Evolutionary conservation across 1,140 invertebrate genomes (phyloP), one percentile per base, ranked within the genome.

Genomic region (Lordiphosa collinella): DNA sequence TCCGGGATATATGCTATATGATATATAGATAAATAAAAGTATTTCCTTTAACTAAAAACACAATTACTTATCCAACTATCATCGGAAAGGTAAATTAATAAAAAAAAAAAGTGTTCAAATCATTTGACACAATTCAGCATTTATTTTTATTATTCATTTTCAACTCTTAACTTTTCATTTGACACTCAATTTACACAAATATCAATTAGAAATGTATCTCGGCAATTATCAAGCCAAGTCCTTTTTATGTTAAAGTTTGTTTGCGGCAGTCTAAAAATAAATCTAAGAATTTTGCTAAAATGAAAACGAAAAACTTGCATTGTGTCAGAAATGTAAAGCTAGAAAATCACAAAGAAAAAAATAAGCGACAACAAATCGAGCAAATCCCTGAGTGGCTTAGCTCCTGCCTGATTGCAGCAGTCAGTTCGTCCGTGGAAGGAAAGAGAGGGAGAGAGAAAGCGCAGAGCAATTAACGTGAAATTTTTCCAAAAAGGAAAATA

Each of bases 341-440:
- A 29, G 32, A 43, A 22, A 43, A 31, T 40, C 36, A 46, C 14
- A 46, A 12, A 46, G 67, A 52, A 40, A 50, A 40, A 64, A 55
- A 64, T 54, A 52, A 65, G 60, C 50, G 57, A 70, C 56, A 80
- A 75, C 70, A 67, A 76, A 66, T 69, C 62, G 62, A 67, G 61
- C 57, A 71, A 80, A 80, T 80, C 78, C 71, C 78, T 79, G 72
- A 82, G 76, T 79, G 59, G 75, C 76, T 79, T 58, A 82, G 76
- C 47, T 54, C n/a, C 34, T n/a, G 47, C 41, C 43, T 47, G 48
- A 55, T 46, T 59, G 47, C 63, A 51, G 32, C 38, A 41, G 36
- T 11, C 37, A 58, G 37, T 52, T 37, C 50, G 14, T 59, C 67
- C 73, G 44, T 64, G 75, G 75, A 80, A 74, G 66, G 56, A 70